Evolutionary conservation across 2,797 vertebrate species (phyloP), one percentile per base, ranked within the genome.

Genomic region (Molothrus aeneus): DNA sequence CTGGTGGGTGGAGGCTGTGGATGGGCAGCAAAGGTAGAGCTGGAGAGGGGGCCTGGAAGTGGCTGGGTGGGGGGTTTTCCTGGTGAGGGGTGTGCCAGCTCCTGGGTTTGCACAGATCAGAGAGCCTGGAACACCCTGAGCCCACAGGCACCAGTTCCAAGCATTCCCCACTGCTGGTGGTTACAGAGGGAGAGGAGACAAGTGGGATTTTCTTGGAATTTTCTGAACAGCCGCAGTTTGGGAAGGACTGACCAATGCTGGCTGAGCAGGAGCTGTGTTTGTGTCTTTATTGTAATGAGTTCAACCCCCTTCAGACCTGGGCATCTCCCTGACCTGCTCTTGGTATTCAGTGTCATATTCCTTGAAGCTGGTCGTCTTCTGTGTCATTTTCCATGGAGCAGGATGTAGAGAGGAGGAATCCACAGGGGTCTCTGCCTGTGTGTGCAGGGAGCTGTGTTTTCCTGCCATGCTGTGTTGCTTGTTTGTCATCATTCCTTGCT

Each of bases 1-100:
- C 53, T n/a, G 60, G 47, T 38, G 51, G 10, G 42, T 4, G n/a
- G 57, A 66, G 53, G 65, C 70, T 84, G 47, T 0, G 0, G 25
- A 60, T 28, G 64, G 42, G 59, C 1, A 0, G 43, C 0, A 0
- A 64, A 86, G 74, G 50, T n/a, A 28, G 26, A 84, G 74, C 45
- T 63, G 69, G 64, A 59, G 36, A 12, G 18, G 29, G 59, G 47
- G 3, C 25, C 65, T 77, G 65, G 65, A 65, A 29, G 42, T 29
- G 70, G 17, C 59, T 77, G 53, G 53, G 22, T 26, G 19, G 26
- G 48, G 14, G 12, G 4, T 8, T 91, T 48, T 63, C 29, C 36
- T 51, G 43, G 9, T 25, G 4, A 79, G 31, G 14, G 5, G 14
- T 29, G 31, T 64, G 36, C 34, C 24, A 13, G 57, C 14, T 9